A percentile compares a stretch with the other conserved stretches of the same genome.
phyloP scores from a whole-genome alignment of 2,797 vertebrate genomes.

The Hyperoplus lanceolatus region DNA sequence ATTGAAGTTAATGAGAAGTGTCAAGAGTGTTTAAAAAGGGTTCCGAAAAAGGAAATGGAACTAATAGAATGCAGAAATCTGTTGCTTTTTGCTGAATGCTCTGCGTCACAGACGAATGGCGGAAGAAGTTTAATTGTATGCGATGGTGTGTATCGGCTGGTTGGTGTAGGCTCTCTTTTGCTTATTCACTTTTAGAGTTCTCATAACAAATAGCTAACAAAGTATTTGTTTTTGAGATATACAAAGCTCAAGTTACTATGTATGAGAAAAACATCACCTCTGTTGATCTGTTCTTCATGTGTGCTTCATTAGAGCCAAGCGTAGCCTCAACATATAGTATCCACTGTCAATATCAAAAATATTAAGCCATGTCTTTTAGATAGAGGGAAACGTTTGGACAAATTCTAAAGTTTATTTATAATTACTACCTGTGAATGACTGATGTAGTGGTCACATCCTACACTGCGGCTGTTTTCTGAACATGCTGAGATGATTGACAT shows the following conservation, averaged over 20 bases:
- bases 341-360: background rate
- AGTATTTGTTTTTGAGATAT: constrained; percentile 15
- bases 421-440: constrained; percentile 15
- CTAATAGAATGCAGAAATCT: constrained; percentile 18
- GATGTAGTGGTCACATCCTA: constrained; percentile 1
- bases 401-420: background rate
- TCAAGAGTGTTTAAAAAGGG: constrained; percentile 37
- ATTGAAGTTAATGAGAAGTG: constrained; percentile 31
- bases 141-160: background rate
- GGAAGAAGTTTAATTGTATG: background rate
- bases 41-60: background rate
- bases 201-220: constrained; percentile 15
- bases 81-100: constrained; percentile 3
- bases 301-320: background rate
- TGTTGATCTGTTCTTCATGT: constrained; percentile 14
- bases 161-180: background rate
- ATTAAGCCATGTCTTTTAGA: no score
- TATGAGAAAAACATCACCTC: constrained; percentile 5
- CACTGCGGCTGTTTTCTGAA: constrained; percentile 30
- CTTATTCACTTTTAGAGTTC: constrained; percentile 13
- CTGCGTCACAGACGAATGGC: background rate
- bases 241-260: constrained; percentile 2
- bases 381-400: background rate
- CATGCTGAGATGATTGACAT: constrained; percentile 47
- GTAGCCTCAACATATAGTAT: background rate